Evolutionary conservation across 2,113 vertebrate genomes (phyloP).

Genomic region (Myodes glareolus): DNA sequence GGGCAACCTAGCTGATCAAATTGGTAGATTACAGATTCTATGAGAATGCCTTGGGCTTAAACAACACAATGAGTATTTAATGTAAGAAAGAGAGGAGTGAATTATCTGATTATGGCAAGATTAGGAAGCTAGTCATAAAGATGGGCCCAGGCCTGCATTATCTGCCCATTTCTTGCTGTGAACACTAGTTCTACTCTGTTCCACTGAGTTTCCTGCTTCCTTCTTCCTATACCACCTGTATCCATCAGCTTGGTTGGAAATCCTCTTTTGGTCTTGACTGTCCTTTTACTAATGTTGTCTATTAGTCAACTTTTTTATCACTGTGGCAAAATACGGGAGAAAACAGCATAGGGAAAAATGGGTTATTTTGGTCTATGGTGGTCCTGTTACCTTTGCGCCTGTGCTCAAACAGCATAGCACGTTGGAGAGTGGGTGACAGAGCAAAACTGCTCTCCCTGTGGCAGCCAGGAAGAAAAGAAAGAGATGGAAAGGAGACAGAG

Average conservation of each 20-base stretch:
- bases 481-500: no score
- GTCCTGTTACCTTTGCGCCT: neutral
- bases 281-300: neutral
- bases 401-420: neutral
- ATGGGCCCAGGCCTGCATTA: neutral
- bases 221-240: neutral
- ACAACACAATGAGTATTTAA: neutral
- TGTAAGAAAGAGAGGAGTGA: neutral
- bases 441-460: neutral
- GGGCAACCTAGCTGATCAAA: neutral
- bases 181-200: neutral
- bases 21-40: neutral
- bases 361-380: neutral
- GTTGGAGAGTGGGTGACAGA: no score
- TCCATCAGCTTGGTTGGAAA: neutral
- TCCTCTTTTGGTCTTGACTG: neutral
- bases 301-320: neutral
- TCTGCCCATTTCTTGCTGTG: fast-evolving
- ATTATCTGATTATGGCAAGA: neutral
- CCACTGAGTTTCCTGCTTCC: neutral
- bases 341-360: neutral
- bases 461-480: neutral
- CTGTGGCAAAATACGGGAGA: neutral
- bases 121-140: neutral
- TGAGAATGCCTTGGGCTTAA: neutral